phyloP scores from a whole-genome alignment of 1,140 invertebrate species.

The Mamestra configurata region DNA sequence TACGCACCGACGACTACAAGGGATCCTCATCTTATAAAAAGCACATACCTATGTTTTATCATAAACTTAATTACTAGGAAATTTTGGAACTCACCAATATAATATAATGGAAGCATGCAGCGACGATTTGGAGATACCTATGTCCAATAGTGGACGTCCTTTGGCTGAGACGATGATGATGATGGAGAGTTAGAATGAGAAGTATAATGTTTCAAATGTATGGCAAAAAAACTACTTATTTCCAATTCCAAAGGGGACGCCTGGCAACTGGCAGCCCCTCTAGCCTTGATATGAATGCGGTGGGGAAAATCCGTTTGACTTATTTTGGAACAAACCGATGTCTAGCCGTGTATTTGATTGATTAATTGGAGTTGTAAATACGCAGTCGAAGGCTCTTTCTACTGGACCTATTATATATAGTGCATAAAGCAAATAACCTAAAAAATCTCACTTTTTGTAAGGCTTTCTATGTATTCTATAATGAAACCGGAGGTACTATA shows the following conservation, averaged over 20 bases:
- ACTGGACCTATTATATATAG: too few species aligned
- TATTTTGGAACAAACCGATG: background rate
- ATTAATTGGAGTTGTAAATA: conserved; percentile 8
- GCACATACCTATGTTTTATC: too few species aligned
- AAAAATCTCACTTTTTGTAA: too few species aligned
- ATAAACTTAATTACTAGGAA: too few species aligned
- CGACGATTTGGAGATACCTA: too few species aligned
- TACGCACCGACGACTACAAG: too few species aligned
- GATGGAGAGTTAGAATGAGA: background rate
- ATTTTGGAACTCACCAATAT: too few species aligned
- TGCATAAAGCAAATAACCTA: background rate
- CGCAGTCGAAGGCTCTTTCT: background rate
- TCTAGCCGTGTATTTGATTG: conserved; percentile 13
- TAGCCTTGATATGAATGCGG: background rate
- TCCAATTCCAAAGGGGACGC: background rate
- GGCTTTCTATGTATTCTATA: too few species aligned
- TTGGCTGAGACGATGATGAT: background rate
- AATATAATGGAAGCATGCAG: too few species aligned
- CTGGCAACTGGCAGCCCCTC: background rate
- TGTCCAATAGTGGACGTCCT: too few species aligned
- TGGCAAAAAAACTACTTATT: background rate
- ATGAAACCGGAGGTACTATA: too few species aligned
- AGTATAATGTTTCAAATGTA: background rate
- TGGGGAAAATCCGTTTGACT: background rate
- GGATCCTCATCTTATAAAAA: too few species aligned